Evolutionary conservation across 2,888 invertebrate species (phyloP).

Genomic region (Nesidiocoris tenuis): DNA sequence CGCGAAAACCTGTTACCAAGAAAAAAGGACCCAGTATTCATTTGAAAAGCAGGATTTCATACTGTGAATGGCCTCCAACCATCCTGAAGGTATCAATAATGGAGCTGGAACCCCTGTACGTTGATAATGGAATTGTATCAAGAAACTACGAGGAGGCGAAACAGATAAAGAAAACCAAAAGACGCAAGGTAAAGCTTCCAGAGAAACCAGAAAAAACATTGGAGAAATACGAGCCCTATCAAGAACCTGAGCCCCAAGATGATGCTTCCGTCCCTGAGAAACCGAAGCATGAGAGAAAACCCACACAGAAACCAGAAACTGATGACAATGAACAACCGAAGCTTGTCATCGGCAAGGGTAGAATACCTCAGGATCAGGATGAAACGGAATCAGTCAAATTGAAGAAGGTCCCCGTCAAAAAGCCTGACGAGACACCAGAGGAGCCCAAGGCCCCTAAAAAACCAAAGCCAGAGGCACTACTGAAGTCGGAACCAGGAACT

Average conservation of each 20-base stretch:
- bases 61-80: slow-evolving; percentile 55
- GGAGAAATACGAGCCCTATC: slow-evolving; percentile 51
- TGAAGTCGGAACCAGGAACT: slow-evolving; percentile 50
- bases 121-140: slow-evolving; percentile 52
- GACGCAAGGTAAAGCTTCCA: slow-evolving; percentile 49
- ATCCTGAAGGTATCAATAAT: slow-evolving; percentile 54
- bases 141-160: slow-evolving; percentile 52
- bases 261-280: slow-evolving; percentile 48
- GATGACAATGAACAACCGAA: slow-evolving; percentile 56
- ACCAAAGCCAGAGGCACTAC: slow-evolving; percentile 51
- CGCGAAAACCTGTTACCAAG: not conserved
- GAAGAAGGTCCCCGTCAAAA: slow-evolving; percentile 60
- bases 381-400: slow-evolving; percentile 56
- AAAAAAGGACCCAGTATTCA: slow-evolving; percentile 65
- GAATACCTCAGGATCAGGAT: slow-evolving; percentile 54
- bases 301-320: slow-evolving; percentile 52
- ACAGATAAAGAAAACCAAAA: slow-evolving; percentile 51
- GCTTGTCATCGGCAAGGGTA: slow-evolving; percentile 59
- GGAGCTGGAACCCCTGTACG: slow-evolving; percentile 51
- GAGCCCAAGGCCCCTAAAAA: slow-evolving; percentile 51
- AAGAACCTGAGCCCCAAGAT: slow-evolving; percentile 45
- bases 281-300: slow-evolving; percentile 56
- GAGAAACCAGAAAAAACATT: slow-evolving; percentile 50
- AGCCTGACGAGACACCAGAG: slow-evolving; percentile 53
- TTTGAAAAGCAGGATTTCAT: slow-evolving; percentile 67